Conservation (phyloP, 2,797 vertebrate genomes). For the Nothura maculosa region DNA sequence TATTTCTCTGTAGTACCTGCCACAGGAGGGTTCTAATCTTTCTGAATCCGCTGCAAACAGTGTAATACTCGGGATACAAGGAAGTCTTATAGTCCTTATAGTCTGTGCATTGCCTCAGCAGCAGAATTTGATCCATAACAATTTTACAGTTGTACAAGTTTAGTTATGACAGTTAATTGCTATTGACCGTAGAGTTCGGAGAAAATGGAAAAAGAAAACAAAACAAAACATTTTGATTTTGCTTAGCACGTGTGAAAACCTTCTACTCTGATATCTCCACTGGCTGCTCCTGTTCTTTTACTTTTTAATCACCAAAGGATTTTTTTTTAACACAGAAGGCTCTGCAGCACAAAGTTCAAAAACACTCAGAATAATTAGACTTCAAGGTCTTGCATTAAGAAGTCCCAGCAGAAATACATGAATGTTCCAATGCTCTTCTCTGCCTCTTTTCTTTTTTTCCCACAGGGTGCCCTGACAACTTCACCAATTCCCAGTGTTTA, state of each 20-base stretch:
- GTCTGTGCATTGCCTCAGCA: background rate
- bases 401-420: slow-evolving; percentile 71
- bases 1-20: background rate
- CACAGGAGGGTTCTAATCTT: background rate
- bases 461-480: slow-evolving; percentile 90
- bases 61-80: background rate
- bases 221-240: background rate
- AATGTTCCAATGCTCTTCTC: slow-evolving; percentile 75
- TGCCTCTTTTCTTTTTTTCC: slow-evolving; percentile 63
- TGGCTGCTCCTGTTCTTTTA: background rate
- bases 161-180: background rate
- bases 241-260: background rate
- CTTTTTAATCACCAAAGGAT: background rate
- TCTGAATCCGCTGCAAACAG: background rate
- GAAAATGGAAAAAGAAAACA: background rate
- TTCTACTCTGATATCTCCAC: background rate
- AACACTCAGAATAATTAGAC: slow-evolving; percentile 67
- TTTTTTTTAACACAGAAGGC: slow-evolving; percentile 60
- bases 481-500: slow-evolving; percentile 86
- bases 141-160: background rate
- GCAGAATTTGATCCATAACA: background rate
- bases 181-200: background rate
- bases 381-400: slow-evolving; percentile 64
- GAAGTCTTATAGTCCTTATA: background rate
- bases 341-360: slow-evolving; percentile 38